These are phyloP conservation scores for Peromyscus maniculatus DNA, from an alignment of 2,113 vertebrate genomes.

Conservation along the genomic window DNA sequence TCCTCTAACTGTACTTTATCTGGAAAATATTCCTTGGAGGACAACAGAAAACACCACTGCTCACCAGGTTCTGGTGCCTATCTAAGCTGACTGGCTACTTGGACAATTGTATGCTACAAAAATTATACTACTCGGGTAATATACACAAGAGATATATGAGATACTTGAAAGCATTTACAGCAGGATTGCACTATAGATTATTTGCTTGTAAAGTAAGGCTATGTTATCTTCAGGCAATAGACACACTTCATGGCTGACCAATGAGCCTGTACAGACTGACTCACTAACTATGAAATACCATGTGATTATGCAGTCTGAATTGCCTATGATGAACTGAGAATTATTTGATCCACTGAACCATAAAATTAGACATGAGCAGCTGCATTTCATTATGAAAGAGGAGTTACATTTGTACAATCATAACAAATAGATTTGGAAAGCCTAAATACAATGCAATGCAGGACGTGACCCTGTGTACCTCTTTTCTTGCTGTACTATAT, in stretches of 20 bases:
- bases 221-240: slow-evolving; percentile 15
- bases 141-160: neutral
- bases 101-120: too few species aligned
- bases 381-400: slow-evolving; percentile 49
- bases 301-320: slow-evolving; percentile 45
- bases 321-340: slow-evolving; percentile 42
- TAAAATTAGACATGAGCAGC: slow-evolving; percentile 51
- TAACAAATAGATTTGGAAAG: neutral
- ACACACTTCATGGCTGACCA: neutral
- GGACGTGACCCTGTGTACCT: neutral
- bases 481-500: neutral
- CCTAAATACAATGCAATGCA: neutral
- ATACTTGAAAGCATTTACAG: neutral
- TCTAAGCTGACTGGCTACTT: neutral
- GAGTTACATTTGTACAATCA: slow-evolving; percentile 44
- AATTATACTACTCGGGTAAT: neutral
- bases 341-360: slow-evolving; percentile 52
- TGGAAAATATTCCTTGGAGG: neutral
- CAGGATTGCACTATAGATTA: neutral
- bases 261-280: neutral
- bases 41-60: neutral
- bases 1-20: neutral
- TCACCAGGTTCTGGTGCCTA: neutral
- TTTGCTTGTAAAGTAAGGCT: neutral
- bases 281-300: neutral